These are phyloP conservation scores for Protophormia terraenovae DNA, from an alignment of 2,888 invertebrate genomes.

Conservation along the genomic window DNA sequence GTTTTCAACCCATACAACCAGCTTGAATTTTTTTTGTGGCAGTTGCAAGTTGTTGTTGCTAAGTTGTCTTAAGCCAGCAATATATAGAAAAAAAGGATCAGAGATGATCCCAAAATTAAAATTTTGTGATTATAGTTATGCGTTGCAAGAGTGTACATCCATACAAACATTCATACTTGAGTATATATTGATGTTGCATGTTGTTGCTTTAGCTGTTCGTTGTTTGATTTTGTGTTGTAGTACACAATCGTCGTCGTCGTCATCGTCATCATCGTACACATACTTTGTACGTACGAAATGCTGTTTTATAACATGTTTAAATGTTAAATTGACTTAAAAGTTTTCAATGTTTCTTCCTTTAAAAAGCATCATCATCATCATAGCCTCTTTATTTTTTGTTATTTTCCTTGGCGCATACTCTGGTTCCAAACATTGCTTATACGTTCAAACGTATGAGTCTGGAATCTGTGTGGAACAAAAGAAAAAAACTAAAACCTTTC, in stretches of 20 bases:
- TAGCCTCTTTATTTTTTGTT: background rate
- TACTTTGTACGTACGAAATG: conserved; percentile 50
- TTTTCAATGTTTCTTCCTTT: conserved; percentile 62
- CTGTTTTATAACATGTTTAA: conserved; percentile 66
- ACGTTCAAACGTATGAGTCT: background rate
- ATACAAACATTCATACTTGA: too few relatives aligned
- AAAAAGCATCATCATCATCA: conserved; percentile 24
- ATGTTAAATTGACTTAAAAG: conserved; percentile 68
- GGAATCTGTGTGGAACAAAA: conserved; percentile 43
- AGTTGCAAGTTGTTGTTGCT: background rate
- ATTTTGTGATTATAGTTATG: conserved; percentile 64
- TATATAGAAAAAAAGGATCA: conserved; percentile 37
- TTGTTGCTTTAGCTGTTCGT: background rate
- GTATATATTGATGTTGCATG: conserved; percentile 10
- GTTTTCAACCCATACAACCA: conserved; percentile 62
- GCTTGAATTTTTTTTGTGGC: background rate
- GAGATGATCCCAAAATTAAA: conserved; percentile 64
- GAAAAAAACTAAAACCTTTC: conserved; percentile 37
- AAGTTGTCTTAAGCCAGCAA: background rate
- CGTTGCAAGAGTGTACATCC: conserved; percentile 56
- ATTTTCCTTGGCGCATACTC: conserved; percentile 11
- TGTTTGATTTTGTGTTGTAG: background rate
- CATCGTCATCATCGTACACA: conserved; percentile 22
- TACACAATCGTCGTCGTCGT: background rate
- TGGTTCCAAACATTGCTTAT: background rate